Base-by-base conservation (phyloP, 2,113 vertebrate species). In the Oenanthe oenanthe region DNA sequence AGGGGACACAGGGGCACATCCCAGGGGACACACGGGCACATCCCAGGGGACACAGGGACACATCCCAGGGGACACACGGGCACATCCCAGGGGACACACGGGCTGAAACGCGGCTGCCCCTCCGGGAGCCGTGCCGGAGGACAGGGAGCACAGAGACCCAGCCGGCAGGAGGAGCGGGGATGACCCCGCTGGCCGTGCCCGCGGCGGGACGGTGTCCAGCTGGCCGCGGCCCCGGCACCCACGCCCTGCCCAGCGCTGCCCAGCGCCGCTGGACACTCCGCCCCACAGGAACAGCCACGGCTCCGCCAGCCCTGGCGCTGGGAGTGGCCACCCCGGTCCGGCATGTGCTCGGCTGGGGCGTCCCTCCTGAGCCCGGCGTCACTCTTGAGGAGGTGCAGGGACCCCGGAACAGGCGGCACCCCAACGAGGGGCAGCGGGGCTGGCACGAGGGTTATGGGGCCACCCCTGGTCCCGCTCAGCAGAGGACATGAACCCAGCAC, bases 261-360 rank as follows among this genome's bases (percentile, higher is more conserved):
- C 66, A 6, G 36, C 0, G 1, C 65, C 28, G 12, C 26, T 26
- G 85, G 75, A 56, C 66, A 12, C 86, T 54, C 20, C 8, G 25
- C 40, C 10, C 43, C 6, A 4, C 12, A 1, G 76, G 40, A 50
- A 48, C 13, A 54, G 56, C 6, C 3, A 19, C 1, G 67, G 42
- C 34, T 71, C 26, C 36, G 53, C 68, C 11, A 21, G 43, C 58
- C 40, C 26, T 4, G 9, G 18, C 48, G 16, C 12, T 2, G 38
- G 29, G 28, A 81, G 36, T 5, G 1, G 53, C 54, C 2, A 1
- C 12, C 6, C 45, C 0, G 7, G 26, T 34, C 58, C 4, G 0
- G 56, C 4, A 1, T 1, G 31, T 24, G 10, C 48, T 6, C 1
- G 34, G 6, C 34, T 3, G 43, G 9, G 45, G 20, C 3, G 2